These are phyloP conservation scores for Drosophila melanocephala DNA, from an alignment of 2,888 invertebrate genomes.

Conservation along the genomic window DNA sequence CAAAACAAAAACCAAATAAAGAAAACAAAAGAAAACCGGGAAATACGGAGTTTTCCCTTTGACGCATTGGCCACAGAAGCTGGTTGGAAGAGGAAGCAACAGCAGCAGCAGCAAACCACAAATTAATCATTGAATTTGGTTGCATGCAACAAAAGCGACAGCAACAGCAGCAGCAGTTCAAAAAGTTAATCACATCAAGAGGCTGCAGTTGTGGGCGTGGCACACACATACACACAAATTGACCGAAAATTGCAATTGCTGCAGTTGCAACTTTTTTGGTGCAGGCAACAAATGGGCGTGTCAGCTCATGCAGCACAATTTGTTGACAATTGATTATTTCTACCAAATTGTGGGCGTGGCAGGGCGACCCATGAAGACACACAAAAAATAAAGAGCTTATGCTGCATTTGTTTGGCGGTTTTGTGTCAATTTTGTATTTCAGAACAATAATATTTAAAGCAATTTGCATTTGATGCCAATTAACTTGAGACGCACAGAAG, in stretches of 20 bases:
- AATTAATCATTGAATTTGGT: conserved; percentile 53
- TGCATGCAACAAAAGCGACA: conserved; percentile 24
- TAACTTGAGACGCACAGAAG: conserved; percentile 11
- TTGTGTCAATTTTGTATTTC: conserved; percentile 28
- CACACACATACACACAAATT: conserved; percentile 43
- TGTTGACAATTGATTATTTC: conserved; percentile 58
- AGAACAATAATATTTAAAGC: conserved; percentile 24
- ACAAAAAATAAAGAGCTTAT: conserved; percentile 54
- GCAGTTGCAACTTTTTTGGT: conserved; percentile 49
- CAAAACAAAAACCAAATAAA: conserved; percentile 13
- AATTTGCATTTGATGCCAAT: conserved; percentile 23
- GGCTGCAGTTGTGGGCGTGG: conserved; percentile 39
- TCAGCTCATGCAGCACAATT: conserved; percentile 45
- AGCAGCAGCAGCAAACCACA: conserved; percentile 38
- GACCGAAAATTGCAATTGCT: conserved; percentile 74
- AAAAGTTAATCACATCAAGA: conserved; percentile 66
- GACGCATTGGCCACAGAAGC: conserved; percentile 54
- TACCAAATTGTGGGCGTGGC: conserved; percentile 34
- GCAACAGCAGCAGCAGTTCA: conserved; percentile 31
- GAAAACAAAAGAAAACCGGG: conserved; percentile 7
- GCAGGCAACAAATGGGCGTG: conserved; percentile 10
- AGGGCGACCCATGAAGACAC: neutral
- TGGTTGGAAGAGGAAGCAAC: neutral
- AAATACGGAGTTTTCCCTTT: conserved; percentile 32
- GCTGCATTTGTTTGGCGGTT: conserved; percentile 77